Evolutionary conservation across 2,888 invertebrate genomes (phyloP).

Genomic region (Apoda limacodes): DNA sequence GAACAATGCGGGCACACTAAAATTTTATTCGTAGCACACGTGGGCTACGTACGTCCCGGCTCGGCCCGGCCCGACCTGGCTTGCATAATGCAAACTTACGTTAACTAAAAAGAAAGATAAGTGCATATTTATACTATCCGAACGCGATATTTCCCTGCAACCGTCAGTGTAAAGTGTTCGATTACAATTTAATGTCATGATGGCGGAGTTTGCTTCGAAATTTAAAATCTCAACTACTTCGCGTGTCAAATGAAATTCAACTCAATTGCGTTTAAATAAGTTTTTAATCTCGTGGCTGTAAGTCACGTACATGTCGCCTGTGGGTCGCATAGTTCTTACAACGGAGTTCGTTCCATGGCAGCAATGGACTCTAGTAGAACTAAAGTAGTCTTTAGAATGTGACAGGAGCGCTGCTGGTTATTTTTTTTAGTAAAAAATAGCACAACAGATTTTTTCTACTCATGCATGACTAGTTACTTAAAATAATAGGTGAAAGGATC

Average conservation of each 20-base stretch:
- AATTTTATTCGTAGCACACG: conserved; percentile 66
- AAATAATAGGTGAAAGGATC: too few species aligned
- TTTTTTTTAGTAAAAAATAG: conserved; percentile 18
- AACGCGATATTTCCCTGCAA: conserved; percentile 59
- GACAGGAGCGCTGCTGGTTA: conserved; percentile 17
- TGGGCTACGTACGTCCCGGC: too few species aligned
- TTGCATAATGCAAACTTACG: conserved; percentile 64
- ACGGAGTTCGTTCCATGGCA: conserved; percentile 42
- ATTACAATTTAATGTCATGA: conserved; percentile 68
- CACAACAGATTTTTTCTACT: neutral
- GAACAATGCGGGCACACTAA: conserved; percentile 61
- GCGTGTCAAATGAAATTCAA: conserved; percentile 19
- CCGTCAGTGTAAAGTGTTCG: conserved; percentile 65
- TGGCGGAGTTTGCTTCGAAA: conserved; percentile 40
- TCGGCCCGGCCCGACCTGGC: too few species aligned
- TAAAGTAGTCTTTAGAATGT: conserved; percentile 28
- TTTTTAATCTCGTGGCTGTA: conserved; percentile 16
- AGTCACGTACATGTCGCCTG: conserved; percentile 22
- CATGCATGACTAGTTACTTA: neutral
- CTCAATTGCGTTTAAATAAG: conserved; percentile 18
- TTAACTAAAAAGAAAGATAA: conserved; percentile 68
- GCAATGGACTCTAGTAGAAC: conserved; percentile 41
- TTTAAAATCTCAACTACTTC: conserved; percentile 41
- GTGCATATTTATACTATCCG: conserved; percentile 65
- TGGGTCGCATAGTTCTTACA: conserved; percentile 27